A percentile compares a stretch with the other conserved stretches of the same genome.
Evolutionary conservation across 2,797 vertebrate genomes (phyloP).

Genomic region (Catharus ustulatus): DNA sequence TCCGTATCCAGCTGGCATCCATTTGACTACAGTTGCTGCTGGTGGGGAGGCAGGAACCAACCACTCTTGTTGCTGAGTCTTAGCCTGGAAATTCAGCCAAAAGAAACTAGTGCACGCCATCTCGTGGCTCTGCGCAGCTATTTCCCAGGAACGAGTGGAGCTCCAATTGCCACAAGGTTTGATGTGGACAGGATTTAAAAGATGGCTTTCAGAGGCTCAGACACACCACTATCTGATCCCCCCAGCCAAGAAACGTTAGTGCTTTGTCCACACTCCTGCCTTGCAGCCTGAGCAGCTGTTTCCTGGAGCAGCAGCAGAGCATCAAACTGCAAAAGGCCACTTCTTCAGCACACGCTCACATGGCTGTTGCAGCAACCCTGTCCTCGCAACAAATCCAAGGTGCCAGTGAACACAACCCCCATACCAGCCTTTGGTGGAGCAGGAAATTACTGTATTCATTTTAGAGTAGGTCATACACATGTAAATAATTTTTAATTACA

Average conservation of each 20-base stretch:
- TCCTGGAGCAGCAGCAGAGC: background rate
- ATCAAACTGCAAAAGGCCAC: background rate
- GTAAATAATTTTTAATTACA: background rate
- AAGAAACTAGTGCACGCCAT: background rate
- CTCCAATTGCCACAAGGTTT: rapidly evolving
- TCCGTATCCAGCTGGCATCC: background rate
- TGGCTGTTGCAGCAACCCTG: background rate
- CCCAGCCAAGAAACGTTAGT: rapidly evolving
- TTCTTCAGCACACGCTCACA: rapidly evolving
- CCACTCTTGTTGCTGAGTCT: background rate
- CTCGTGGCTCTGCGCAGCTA: slow-evolving; percentile 3
- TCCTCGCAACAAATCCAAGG: rapidly evolving
- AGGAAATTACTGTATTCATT: background rate
- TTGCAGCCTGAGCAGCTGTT: background rate
- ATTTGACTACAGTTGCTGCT: background rate
- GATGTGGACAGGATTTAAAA: background rate
- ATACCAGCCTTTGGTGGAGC: background rate
- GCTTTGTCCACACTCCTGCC: background rate
- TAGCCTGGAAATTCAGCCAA: background rate
- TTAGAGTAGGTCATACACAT: background rate
- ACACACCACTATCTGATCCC: background rate
- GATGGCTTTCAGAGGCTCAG: background rate
- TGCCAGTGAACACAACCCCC: background rate
- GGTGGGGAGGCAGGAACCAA: background rate
- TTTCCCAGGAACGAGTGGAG: background rate